phyloP scores from a whole-genome alignment of 2,888 invertebrate genomes.

The Anthrax anthrax region DNA sequence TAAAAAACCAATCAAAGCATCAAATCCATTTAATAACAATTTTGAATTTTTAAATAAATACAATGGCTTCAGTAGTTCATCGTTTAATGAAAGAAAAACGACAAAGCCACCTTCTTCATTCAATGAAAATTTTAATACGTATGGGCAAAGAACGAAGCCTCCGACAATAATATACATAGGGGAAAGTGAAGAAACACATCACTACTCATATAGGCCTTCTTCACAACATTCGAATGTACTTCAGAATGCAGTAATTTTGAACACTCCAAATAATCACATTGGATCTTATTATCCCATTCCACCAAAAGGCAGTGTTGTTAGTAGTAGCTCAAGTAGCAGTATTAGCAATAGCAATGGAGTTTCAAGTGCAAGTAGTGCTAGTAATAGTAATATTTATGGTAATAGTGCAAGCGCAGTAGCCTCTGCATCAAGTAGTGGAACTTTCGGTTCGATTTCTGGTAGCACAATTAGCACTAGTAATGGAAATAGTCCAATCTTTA shows the following conservation, averaged over 20 bases:
- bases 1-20: conserved; percentile 8
- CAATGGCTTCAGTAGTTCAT: conserved; percentile 11
- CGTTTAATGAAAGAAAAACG: conserved; percentile 10
- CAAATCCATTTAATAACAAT: conserved; percentile 1
- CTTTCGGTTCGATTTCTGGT: background rate
- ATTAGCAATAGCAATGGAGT: background rate
- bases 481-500: conserved; percentile 1
- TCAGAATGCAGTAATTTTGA: conserved; percentile 24
- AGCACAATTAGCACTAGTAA: background rate
- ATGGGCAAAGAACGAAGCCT: conserved; percentile 21
- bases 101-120: background rate
- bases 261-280: conserved; percentile 4
- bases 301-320: background rate
- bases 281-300: background rate
- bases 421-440: background rate
- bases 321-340: background rate
- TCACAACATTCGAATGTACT: conserved; percentile 21
- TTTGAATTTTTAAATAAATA: conserved; percentile 1
- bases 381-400: background rate
- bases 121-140: conserved; percentile 4
- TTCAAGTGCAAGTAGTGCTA: background rate
- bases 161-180: conserved; percentile 30
- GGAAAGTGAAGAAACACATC: conserved; percentile 18
- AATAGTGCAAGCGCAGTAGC: background rate
- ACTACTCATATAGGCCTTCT: too few species aligned